Evolutionary conservation across 2,797 vertebrate genomes (phyloP).

Genomic region (Bovichtus diacanthus): DNA sequence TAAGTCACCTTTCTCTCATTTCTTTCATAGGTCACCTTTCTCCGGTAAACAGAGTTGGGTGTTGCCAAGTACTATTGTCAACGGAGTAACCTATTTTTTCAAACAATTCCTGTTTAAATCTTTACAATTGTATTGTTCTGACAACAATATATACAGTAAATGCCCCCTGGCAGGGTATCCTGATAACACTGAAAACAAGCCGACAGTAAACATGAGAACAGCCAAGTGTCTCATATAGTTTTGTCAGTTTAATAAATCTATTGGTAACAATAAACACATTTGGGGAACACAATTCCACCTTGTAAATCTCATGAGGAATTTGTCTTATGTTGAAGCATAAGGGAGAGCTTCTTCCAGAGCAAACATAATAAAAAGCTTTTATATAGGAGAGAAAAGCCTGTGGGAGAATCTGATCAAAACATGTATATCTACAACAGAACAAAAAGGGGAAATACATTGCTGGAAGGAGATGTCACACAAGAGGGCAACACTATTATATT

Average conservation of each 20-base stretch:
- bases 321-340: neutral
- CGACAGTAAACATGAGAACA: neutral
- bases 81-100: neutral
- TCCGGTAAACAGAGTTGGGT: slow-evolving; percentile 7
- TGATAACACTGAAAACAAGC: neutral
- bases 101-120: slow-evolving; percentile 14
- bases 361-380: slow-evolving; percentile 17
- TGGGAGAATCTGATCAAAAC: slow-evolving; percentile 3
- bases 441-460: neutral
- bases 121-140: neutral
- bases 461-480: neutral
- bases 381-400: neutral
- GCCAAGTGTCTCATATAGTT: neutral
- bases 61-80: neutral
- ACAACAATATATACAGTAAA: neutral
- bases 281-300: neutral
- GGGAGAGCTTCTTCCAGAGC: neutral
- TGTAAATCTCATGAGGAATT: neutral
- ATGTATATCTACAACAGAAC: neutral
- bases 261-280: neutral
- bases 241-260: neutral
- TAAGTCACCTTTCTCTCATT: neutral
- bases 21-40: neutral
- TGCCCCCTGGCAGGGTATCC: neutral
- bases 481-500: neutral